These are phyloP conservation scores for Melitaea cinxia DNA, from an alignment of 1,140 invertebrate species.

Conservation along the genomic window DNA sequence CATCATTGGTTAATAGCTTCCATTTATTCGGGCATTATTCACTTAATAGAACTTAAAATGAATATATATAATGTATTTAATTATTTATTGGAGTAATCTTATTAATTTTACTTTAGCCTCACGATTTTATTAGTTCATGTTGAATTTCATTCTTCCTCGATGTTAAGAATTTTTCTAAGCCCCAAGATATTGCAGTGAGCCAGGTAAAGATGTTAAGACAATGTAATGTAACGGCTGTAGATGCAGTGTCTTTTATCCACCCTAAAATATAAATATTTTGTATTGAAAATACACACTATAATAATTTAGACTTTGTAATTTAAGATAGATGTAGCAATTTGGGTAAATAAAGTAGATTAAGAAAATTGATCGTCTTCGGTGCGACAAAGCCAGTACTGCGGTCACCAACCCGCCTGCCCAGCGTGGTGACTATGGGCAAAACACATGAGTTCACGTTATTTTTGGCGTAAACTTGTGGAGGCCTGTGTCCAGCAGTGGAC, in stretches of 20 bases:
- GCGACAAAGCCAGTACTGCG: too few relatives aligned
- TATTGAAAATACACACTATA: too few relatives aligned
- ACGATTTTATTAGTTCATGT: slow-evolving; percentile 12
- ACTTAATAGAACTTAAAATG: slow-evolving; percentile 28
- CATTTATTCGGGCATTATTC: slow-evolving; percentile 39
- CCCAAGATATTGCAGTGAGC: slow-evolving; percentile 83
- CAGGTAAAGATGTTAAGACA: slow-evolving; percentile 85
- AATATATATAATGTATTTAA: slow-evolving; percentile 4
- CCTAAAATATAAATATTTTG: slow-evolving; percentile 65
- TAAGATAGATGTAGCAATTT: too few relatives aligned
- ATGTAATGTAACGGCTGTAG: slow-evolving; percentile 83
- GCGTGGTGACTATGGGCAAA: too few relatives aligned
- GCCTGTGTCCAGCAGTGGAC: too few relatives aligned
- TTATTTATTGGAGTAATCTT: neutral
- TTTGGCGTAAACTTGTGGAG: too few relatives aligned
- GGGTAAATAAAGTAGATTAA: too few relatives aligned
- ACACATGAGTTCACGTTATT: too few relatives aligned
- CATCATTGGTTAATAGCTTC: slow-evolving; percentile 44
- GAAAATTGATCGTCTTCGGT: too few relatives aligned
- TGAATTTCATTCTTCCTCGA: slow-evolving; percentile 41
- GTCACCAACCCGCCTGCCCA: too few relatives aligned
- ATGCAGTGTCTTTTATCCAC: slow-evolving; percentile 82
- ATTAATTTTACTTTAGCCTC: neutral
- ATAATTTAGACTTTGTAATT: too few relatives aligned
- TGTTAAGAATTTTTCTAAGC: slow-evolving; percentile 73